Base-by-base conservation (phyloP, 2,113 vertebrate genomes). In the Entomyzon cyanotis region DNA sequence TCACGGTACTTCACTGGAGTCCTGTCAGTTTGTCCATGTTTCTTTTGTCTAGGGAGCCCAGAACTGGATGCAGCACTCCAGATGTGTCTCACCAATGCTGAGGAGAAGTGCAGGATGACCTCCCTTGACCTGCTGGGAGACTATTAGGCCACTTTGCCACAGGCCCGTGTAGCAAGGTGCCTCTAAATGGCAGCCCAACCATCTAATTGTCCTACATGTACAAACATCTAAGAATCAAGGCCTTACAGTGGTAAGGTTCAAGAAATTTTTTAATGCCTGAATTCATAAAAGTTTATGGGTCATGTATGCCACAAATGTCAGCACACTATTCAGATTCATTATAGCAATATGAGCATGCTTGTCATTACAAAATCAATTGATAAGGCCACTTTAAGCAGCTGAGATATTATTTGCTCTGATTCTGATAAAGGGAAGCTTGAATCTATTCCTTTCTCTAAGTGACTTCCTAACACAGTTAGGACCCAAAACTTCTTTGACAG, bases 81-180 rank as follows among this genome's bases (percentile, higher is more conserved):
- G 6, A 53, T 11, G 14, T 44, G 15, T 15, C 42, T 62, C 68
- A 70, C 3, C 16, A 58, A n/a, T 15, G 27, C 37, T 1, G 1
- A 75, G 21, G 0, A 49, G 65, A 70, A 21, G 52, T 27, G 10
- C 35, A 79, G n/a, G n/a, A 84, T 44, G 7, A 75, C 27, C 27
- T 81, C 24, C n/a, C 16, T 67, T 0, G 0, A 56, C 18, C n/a
- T 59, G 12, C 28, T 21, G 7, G 21, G n/a, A 84, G 41, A 67
- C n/a, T 58, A 4, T 5, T 6, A n/a, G 58, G 17, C n/a, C 33
- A 12, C 27, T 73, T 58, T 49, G 16, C 14, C 58, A 59, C 7
- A 41, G 76, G 37, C 1, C 2, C 28, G 12, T 12, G 3, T 9
- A 44, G 21, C 24, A 62, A 76, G 14, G 23, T 25, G 10, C 12